These are phyloP conservation scores for Chamaetylas fuelleborni DNA, from an alignment of 2,113 vertebrate species.

Conservation along the genomic window DNA sequence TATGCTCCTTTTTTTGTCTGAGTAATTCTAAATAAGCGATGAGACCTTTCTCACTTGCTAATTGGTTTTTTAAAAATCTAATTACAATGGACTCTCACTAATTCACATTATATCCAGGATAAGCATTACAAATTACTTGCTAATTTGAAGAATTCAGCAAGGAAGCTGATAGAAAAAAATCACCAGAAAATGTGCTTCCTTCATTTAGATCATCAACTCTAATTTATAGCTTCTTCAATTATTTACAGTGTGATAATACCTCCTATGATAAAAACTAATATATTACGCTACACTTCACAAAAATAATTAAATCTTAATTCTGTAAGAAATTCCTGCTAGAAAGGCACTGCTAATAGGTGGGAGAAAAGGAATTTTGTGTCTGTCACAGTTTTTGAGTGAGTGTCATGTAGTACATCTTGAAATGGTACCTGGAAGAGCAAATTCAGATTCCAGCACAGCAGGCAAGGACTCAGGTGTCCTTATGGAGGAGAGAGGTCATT, in stretches of 20 bases:
- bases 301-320: constrained; percentile 4
- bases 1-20: not conserved
- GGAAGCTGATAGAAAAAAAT: not conserved
- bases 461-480: not conserved
- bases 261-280: not conserved
- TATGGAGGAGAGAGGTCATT: fast-evolving
- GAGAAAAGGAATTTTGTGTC: not conserved
- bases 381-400: not conserved
- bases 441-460: not conserved
- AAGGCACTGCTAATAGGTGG: not conserved
- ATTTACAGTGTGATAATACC: constrained; percentile 45
- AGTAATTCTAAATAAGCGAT: constrained; percentile 18
- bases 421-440: not conserved
- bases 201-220: not conserved
- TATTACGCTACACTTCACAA: not conserved
- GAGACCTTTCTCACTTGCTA: constrained; percentile 40
- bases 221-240: constrained; percentile 55
- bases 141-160: constrained; percentile 34
- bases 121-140: constrained; percentile 21
- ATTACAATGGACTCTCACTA: constrained; percentile 37
- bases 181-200: not conserved
- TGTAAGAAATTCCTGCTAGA: not conserved
- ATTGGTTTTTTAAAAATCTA: not conserved
- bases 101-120: not conserved
- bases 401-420: not conserved